Evolutionary conservation across 1,140 invertebrate genomes (phyloP), one percentile per base, ranked within the genome.

Genomic region (Nasonia longicornis): DNA sequence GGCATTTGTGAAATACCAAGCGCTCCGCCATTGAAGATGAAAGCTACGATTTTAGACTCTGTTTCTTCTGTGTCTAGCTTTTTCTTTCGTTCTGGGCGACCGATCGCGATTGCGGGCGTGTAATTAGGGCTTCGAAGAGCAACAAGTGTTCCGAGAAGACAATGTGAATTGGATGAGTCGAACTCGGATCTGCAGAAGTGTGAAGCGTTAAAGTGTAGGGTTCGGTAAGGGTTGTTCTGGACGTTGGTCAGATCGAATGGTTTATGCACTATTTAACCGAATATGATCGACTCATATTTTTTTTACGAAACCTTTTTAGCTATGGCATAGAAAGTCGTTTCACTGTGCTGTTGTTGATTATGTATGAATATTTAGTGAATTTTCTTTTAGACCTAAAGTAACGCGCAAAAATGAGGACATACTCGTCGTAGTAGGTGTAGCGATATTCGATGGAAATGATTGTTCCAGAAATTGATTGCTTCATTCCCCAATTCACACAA

Each of bases 1-100:
- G 58, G 35, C 70, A 64, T 67, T 48, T 14, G 45, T 20, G 29
- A 71, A 70, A 78, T 70, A 16, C 11, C 26, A 31, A n/a, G 20
- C 12, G 31, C n/a, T 35, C 31, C 20, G 11, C 7, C 10, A 7
- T 42, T 58, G 12, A 70, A 79, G 77, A 75, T 79, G 81, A 82
- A 82, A 82, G 77, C 79, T 75, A 42, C 31, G 72, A 82, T 82
- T 69, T 73, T 71, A n/a, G 1, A 58, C 0, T 69, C 29, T 11
- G 22, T 10, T 72, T 58, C 2, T 69, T 66, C 12, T 31, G 11
- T 4, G 26, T 16, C 11, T 76, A n/a, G 22, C 42, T 66, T 66
- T 76, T 2, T 31, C 26, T 63, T 14, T 35, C 73, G 7, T 38
- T 76, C 20, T 16, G 72, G 58, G 16, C 29, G 74, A 75, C n/a